phyloP scores from a whole-genome alignment of 1,140 invertebrate genomes.

The Rhopalosiphum padi region DNA sequence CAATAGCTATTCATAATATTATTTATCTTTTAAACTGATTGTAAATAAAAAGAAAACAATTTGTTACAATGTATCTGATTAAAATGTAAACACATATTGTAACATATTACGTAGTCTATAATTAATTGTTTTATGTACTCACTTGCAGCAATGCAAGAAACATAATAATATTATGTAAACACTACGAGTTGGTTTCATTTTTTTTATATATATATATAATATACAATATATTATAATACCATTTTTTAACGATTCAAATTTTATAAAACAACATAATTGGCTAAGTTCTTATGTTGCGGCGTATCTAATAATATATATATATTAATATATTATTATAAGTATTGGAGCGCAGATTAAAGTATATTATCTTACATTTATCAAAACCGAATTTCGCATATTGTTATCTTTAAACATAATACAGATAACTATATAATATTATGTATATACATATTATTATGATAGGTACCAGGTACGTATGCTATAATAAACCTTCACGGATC shows the following conservation, averaged over 20 bases:
- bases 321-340: neutral
- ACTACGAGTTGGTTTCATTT: neutral
- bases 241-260: neutral
- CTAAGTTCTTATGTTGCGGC: neutral
- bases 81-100: neutral
- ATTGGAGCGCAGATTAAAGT: neutral
- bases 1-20: neutral
- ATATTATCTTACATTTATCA: neutral
- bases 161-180: slow-evolving; percentile 10
- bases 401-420: neutral
- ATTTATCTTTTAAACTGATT: neutral
- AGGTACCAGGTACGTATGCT: neutral
- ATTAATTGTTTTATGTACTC: neutral
- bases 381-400: neutral
- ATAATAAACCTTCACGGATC: neutral
- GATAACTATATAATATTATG: neutral
- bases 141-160: neutral
- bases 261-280: neutral
- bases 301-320: neutral
- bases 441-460: neutral
- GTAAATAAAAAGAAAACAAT: neutral
- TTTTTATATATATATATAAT: neutral
- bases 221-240: neutral
- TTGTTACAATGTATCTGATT: neutral
- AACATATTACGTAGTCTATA: neutral